Conservation (phyloP, 2,113 vertebrate species). For the Phylloscopus trochilus region DNA sequence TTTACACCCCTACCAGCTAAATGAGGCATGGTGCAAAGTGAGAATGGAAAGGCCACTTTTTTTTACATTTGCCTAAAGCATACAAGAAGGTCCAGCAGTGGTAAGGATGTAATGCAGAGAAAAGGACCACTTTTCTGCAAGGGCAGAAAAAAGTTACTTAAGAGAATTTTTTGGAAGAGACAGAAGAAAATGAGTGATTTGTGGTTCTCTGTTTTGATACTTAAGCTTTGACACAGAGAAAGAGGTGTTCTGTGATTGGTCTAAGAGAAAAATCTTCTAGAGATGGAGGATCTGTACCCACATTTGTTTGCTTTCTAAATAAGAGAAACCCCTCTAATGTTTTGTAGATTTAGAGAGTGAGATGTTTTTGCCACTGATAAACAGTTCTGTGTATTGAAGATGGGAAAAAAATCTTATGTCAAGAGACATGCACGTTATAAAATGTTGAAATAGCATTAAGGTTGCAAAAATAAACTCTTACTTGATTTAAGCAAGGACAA, state of each 20-base stretch:
- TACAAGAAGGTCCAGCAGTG: background rate
- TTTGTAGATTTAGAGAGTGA: background rate
- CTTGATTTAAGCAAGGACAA: background rate
- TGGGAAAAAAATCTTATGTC: background rate
- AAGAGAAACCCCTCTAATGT: rapidly evolving
- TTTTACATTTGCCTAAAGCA: background rate
- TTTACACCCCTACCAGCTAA: background rate
- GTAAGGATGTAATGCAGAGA: background rate
- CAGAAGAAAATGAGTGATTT: background rate
- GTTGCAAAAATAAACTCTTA: background rate
- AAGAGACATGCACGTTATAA: background rate
- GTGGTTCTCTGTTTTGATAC: background rate
- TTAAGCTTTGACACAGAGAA: background rate
- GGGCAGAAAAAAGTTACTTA: background rate
- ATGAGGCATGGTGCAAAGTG: background rate
- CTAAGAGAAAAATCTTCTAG: background rate
- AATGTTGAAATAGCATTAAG: background rate
- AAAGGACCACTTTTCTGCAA: background rate
- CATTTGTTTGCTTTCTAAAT: background rate
- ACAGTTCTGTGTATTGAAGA: background rate
- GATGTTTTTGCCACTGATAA: background rate
- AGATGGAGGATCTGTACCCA: background rate
- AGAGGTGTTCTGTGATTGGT: background rate
- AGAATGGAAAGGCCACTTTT: background rate
- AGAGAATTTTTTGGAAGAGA: background rate